phyloP scores from a whole-genome alignment of 2,113 vertebrate species.

The Taurulus bubalis region DNA sequence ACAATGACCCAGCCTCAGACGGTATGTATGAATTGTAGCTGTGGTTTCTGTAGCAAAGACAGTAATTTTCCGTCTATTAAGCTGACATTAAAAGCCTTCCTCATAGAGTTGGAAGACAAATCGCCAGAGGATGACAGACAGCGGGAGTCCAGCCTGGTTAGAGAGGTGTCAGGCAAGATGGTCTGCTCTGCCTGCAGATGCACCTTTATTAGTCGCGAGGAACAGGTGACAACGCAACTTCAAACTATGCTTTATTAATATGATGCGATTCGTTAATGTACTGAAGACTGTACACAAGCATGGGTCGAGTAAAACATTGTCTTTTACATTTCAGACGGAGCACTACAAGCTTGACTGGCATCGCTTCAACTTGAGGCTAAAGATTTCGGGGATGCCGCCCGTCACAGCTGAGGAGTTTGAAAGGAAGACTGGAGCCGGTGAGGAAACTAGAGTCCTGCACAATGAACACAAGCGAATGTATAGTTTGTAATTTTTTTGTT shows the following conservation, averaged over 20 bases:
- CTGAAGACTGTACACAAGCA: not conserved
- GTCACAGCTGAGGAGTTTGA: slow-evolving; percentile 91
- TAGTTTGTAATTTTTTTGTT: not conserved
- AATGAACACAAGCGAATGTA: not conserved
- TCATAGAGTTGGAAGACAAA: slow-evolving; percentile 42
- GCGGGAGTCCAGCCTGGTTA: not conserved
- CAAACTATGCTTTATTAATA: not conserved
- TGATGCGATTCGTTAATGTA: not conserved
- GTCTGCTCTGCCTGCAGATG: slow-evolving; percentile 88
- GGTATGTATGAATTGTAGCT: slow-evolving; percentile 40
- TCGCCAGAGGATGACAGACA: slow-evolving; percentile 16
- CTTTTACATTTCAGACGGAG: slow-evolving; percentile 83
- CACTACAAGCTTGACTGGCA: slow-evolving; percentile 98
- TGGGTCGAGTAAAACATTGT: not conserved
- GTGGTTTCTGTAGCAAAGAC: not conserved
- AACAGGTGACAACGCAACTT: slow-evolving; percentile 86
- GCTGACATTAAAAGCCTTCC: not conserved
- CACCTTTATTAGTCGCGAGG: slow-evolving; percentile 87
- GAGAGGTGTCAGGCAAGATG: slow-evolving; percentile 84
- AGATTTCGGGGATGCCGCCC: slow-evolving; percentile 77
- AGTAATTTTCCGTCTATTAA: not conserved
- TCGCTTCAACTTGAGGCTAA: slow-evolving; percentile 94
- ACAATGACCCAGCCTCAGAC: slow-evolving; percentile 3
- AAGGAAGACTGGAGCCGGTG: slow-evolving; percentile 86
- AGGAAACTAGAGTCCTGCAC: slow-evolving; percentile 5